These are phyloP conservation scores for Elephas maximus DNA, from an alignment of 2,113 vertebrate genomes.

Conservation along the genomic window DNA sequence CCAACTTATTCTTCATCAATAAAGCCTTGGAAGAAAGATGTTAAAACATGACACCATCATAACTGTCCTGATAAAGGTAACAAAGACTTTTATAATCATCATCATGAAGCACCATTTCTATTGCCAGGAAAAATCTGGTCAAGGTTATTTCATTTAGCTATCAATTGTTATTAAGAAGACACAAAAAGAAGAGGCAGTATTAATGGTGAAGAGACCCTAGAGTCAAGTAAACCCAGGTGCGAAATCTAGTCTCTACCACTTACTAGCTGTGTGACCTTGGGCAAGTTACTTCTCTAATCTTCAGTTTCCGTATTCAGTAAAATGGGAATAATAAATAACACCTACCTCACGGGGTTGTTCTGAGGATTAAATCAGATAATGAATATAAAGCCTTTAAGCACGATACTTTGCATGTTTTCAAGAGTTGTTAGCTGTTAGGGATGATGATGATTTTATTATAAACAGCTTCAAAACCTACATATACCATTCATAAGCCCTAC, in stretches of 20 bases:
- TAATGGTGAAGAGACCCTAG: not conserved
- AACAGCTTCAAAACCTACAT: not conserved
- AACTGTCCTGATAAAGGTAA: conserved; percentile 16
- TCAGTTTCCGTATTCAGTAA: conserved; percentile 29
- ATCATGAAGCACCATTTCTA: not conserved
- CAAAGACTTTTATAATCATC: not conserved
- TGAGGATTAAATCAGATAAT: conserved; percentile 29
- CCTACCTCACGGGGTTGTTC: not conserved
- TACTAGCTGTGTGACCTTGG: not conserved
- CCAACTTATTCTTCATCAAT: conserved; percentile 41
- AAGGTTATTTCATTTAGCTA: not conserved
- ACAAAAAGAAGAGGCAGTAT: not conserved
- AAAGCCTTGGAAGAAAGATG: not conserved
- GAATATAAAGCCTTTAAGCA: conserved; percentile 13
- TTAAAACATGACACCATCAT: conserved; percentile 10
- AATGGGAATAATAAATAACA: not conserved
- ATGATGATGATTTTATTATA: not conserved
- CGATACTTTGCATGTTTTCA: not conserved
- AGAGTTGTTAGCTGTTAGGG: not conserved
- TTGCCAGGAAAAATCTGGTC: conserved; percentile 7
- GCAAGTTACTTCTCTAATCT: not conserved
- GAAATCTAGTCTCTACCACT: not conserved
- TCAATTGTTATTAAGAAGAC: conserved; percentile 2
- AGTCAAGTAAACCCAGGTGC: not conserved
- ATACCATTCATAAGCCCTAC: not conserved